Percentiles rank a stretch among this genome's conserved stretches.
Evolutionary conservation across 2,888 invertebrate species (phyloP).

Genomic region (Zygogramma bicolorata): DNA sequence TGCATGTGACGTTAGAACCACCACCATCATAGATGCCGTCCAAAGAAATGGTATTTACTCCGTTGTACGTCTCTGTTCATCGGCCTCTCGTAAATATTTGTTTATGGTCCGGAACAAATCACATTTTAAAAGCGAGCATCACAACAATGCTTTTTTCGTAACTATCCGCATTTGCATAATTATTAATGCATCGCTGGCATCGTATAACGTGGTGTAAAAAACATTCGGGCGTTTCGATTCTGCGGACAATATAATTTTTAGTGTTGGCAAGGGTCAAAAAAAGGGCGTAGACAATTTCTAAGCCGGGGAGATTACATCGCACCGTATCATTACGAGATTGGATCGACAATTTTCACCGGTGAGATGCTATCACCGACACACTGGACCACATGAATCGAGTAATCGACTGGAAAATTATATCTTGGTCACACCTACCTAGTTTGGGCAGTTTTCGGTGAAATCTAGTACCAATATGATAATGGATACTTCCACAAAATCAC

Average conservation of each 20-base stretch:
- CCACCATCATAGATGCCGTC: no score
- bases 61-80: conserved; percentile 7
- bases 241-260: conserved; percentile 26
- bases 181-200: conserved; percentile 40
- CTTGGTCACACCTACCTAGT: neutral
- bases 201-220: conserved; percentile 30
- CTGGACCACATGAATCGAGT: conserved; percentile 3
- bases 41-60: conserved; percentile 8
- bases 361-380: conserved; percentile 23
- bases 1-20: no score
- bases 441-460: neutral
- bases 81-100: conserved; percentile 53
- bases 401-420: conserved; percentile 1
- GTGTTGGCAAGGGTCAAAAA: conserved; percentile 30
- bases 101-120: conserved; percentile 54
- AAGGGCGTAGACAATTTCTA: conserved; percentile 34
- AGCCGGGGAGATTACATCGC: conserved; percentile 29
- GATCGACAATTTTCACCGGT: conserved; percentile 31
- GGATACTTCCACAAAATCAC: no score
- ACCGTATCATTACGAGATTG: conserved; percentile 37
- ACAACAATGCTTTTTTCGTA: conserved; percentile 41
- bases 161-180: conserved; percentile 44
- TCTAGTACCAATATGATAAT: neutral
- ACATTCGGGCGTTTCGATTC: conserved; percentile 19
- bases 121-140: conserved; percentile 43